Evolutionary conservation across 2,797 vertebrate genomes (phyloP), one percentile per base, ranked within the genome.

Genomic region (Rhinophrynus dorsalis): DNA sequence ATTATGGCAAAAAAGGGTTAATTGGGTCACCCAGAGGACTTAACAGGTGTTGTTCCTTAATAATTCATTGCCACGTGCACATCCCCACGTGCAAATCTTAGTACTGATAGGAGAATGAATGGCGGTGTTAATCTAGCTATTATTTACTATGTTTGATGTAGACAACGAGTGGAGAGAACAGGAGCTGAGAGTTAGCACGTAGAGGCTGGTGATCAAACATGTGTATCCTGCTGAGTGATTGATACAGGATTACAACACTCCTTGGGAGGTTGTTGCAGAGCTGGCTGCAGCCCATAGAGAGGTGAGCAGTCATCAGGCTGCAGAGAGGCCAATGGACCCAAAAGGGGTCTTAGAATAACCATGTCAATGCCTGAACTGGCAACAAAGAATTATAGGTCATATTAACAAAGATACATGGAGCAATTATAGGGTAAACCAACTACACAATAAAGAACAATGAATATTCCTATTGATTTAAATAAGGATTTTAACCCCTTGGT

Each of bases 51-150:
- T n/a, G n/a, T n/a, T 33, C 37, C 13, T 18, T 38, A 2, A 30
- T 5, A 21, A 44, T 6, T 20, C n/a, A 8, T 30, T 35, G 10
- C 35, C 38, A n/a, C 4, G 18, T 23, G 26, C 17, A 48, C 29
- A 20, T 21, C 15, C 17, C 5, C 42, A 13, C 7, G 13, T 54
- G 17, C 21, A 48, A 15, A 40, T 38, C 24, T 42, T 13, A 15
- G 12, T 37, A 2, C 26, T 11, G 42, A 6, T 10, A 26, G 1
- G 29, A 5, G 38, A 26, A 13, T 20, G 18, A 32, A 26, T 2
- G 15, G 33, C n/a, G 35, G 15, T 42, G 61, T 29, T 64, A 30
- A 65, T 65, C 61, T 54, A 10, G 47, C 47, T 52, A 42, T 65
- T 52, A 18, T 52, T 18, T 65, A 21, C 17, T 27, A 40, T 64